Base-by-base conservation (phyloP, 2,797 vertebrate species). In the Aselliscus stoliczkanus region DNA sequence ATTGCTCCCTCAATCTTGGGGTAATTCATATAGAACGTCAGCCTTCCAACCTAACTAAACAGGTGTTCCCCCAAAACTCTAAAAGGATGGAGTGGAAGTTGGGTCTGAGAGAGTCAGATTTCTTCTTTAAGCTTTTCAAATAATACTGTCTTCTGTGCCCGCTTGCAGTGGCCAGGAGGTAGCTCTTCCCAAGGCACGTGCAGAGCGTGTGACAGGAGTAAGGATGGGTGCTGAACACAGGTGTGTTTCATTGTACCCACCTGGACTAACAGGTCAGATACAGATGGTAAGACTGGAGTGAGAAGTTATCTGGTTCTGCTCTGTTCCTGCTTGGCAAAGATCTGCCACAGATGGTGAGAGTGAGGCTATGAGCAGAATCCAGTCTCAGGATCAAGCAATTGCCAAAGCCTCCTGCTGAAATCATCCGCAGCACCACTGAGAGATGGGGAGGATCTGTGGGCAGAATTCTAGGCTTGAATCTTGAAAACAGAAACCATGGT, bases 291-390 rank as follows among this genome's bases (percentile, higher is more conserved):
- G 79, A 89, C 34, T 84, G 77, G 90, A 75, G 90, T n/a, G 90
- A 86, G 81, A 90, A 87, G 80, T 92, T 89, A 31, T 52, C 72
- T 77, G 60, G 75, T 85, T 96, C 93, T 95, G 27, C 82, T 96
- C 81, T 67, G 50, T 39, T 86, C 67, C 82, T 64, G 34, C 14
- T 86, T 97, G 96, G 93, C 77, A 86, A 88, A 95, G 90, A 79
- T 15, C 75, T 76, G 31, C 79, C 95, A 94, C 96, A 98, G 92
- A 96, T 95, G 90, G 93, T 72, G 34, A 70, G 56, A 60, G 13
- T 23, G 83, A 93, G 77, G 75, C 81, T 86, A 11, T 2, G 31
- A 75, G 81, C 29, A 92, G 77, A 67, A 64, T 73, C 23, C 3
- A n/a, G 39, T 56, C 56, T 44, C 82, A 31, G 83, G 62, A 97